These are phyloP conservation scores for Cydia fagiglandana DNA, from an alignment of 1,140 invertebrate genomes.

Conservation along the genomic window DNA sequence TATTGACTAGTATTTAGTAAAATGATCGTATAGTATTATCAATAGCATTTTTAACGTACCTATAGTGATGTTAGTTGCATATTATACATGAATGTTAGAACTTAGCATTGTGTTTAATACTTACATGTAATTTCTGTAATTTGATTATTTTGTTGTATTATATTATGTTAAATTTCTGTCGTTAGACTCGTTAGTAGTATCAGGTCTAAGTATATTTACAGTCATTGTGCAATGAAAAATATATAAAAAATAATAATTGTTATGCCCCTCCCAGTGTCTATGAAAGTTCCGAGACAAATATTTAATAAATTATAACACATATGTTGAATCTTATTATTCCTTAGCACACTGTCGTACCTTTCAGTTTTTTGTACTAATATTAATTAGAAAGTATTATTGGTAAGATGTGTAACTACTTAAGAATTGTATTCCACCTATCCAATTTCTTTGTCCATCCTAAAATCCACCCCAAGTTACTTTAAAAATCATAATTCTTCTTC, in stretches of 20 bases:
- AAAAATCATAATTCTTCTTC: too few relatives aligned
- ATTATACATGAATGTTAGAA: constrained; percentile 1
- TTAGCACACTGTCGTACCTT: background rate
- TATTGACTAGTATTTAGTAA: constrained; percentile 18
- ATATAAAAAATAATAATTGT: background rate
- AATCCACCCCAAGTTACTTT: too few relatives aligned
- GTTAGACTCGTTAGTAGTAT: background rate
- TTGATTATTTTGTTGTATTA: constrained; percentile 12
- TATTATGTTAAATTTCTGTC: background rate
- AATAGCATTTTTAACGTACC: constrained; percentile 23
- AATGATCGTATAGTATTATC: constrained; percentile 25
- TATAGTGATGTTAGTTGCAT: constrained; percentile 21
- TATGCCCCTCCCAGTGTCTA: background rate
- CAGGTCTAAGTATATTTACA: background rate
- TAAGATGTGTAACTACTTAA: too few relatives aligned
- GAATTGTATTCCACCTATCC: too few relatives aligned
- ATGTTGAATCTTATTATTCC: background rate
- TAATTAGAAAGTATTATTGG: too few relatives aligned
- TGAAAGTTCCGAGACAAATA: background rate
- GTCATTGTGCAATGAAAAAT: background rate
- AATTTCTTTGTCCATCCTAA: too few relatives aligned
- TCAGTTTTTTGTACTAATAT: too few relatives aligned
- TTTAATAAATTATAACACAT: background rate
- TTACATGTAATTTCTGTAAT: constrained; percentile 12
- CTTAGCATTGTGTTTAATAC: constrained; percentile 26